Evolutionary conservation across 2,797 vertebrate species (phyloP).

Genomic region (Sebastolobus altivelis): DNA sequence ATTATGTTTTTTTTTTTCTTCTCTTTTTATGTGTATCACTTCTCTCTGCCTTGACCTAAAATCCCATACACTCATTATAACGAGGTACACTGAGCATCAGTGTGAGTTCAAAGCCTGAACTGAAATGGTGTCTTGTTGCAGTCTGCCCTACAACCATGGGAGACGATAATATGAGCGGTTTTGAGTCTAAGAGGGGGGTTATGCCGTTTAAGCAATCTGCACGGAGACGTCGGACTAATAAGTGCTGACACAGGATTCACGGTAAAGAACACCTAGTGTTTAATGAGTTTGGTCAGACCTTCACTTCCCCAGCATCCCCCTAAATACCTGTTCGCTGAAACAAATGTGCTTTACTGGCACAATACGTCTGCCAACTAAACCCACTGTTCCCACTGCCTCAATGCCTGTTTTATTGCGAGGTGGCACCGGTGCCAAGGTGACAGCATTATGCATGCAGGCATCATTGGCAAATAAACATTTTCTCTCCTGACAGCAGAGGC

Average conservation of each 20-base stretch:
- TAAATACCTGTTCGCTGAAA: conserved; percentile 51
- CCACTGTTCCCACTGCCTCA: conserved; percentile 41
- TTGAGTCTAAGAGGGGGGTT: conserved; percentile 4
- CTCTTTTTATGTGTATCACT: conserved; percentile 29
- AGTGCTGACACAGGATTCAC: conserved; percentile 48
- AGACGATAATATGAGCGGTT: conserved; percentile 25
- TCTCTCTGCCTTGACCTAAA: conserved; percentile 54
- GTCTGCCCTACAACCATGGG: conserved; percentile 11
- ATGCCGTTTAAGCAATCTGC: conserved; percentile 32
- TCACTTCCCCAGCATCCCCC: conserved; percentile 5
- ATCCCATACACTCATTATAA: conserved; percentile 45
- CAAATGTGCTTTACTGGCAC: conserved; percentile 64
- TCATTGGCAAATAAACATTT: conserved; percentile 65
- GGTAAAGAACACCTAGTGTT: conserved; percentile 43
- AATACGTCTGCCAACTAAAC: conserved; percentile 45
- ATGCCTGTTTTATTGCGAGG: conserved; percentile 61
- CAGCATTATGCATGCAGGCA: conserved; percentile 67
- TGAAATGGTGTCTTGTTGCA: conserved; percentile 37
- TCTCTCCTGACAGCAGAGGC: conserved; percentile 55
- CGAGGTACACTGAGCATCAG: conserved; percentile 33
- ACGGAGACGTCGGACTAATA: conserved; percentile 9
- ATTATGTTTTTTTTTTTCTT: conserved; percentile 16
- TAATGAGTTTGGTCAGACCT: conserved; percentile 56
- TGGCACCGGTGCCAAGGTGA: conserved; percentile 63
- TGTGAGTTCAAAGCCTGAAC: conserved; percentile 38